A percentile compares a stretch with the other conserved stretches of the same genome.
Conservation (phyloP, 2,888 invertebrate species). For the Chrysina gloriosa region DNA sequence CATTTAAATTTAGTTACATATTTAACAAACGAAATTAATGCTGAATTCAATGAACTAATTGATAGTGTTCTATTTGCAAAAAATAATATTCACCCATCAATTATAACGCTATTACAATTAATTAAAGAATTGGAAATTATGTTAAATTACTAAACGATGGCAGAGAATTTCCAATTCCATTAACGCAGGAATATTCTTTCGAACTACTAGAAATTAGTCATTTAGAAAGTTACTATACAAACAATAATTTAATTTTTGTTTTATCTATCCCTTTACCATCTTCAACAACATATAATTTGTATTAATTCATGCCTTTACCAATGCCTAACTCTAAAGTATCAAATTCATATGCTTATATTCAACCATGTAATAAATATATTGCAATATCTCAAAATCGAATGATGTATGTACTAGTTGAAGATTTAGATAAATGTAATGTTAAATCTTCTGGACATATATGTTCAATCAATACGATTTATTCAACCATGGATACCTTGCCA, state of each 20-base stretch:
- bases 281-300: background rate
- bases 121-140: background rate
- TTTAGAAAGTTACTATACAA: background rate
- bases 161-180: constrained; percentile 1
- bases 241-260: constrained; percentile 19
- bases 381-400: constrained; percentile 19
- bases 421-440: background rate
- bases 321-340: constrained; percentile 3
- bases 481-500: background rate
- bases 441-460: background rate
- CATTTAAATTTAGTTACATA: background rate
- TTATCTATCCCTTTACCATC: constrained; percentile 21
- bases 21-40: background rate
- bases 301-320: constrained; percentile 9
- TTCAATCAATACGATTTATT: background rate
- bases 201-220: background rate
- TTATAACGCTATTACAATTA: background rate
- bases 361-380: constrained; percentile 7
- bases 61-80: background rate
- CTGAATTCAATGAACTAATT: background rate
- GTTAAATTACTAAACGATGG: constrained; percentile 12
- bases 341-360: background rate
- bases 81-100: background rate
- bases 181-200: constrained; percentile 6
- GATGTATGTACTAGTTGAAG: constrained; percentile 19